Conservation (phyloP, 2,113 vertebrate genomes). For the Chaenogobius annularis region DNA sequence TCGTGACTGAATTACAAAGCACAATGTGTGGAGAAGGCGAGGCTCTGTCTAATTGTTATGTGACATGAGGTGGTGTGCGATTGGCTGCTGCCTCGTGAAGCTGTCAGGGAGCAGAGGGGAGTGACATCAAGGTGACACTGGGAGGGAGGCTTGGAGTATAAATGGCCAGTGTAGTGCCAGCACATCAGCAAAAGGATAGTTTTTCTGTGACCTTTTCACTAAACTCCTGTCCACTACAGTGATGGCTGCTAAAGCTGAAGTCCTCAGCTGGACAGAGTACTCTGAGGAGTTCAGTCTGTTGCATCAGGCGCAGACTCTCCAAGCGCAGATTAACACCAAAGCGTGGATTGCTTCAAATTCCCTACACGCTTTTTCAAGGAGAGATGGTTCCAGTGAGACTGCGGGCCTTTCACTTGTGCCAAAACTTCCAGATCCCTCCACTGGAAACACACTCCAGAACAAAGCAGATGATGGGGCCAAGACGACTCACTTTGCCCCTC, state of each 20-base stretch:
- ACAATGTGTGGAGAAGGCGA: slow-evolving; percentile 53
- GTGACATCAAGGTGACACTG: slow-evolving; percentile 56
- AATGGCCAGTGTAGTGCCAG: slow-evolving; percentile 38
- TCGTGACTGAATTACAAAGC: slow-evolving; percentile 71
- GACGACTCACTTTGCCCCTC: slow-evolving; percentile 51
- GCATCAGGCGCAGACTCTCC: slow-evolving; percentile 53
- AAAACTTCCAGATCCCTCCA: slow-evolving; percentile 27
- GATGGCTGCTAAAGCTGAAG: slow-evolving; percentile 61
- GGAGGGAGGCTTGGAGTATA: slow-evolving; percentile 51
- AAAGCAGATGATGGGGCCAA: slow-evolving; percentile 27
- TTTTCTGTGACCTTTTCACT: slow-evolving; percentile 35
- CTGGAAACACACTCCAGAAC: slow-evolving; percentile 13
- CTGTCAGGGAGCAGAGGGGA: slow-evolving; percentile 58
- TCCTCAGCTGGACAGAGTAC: slow-evolving; percentile 67
- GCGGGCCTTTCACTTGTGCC: slow-evolving; percentile 29
- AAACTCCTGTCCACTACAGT: slow-evolving; percentile 17
- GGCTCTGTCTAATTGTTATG: slow-evolving; percentile 66
- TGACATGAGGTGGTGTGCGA: slow-evolving; percentile 39
- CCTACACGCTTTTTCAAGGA: slow-evolving; percentile 51
- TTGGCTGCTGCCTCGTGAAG: slow-evolving; percentile 60
- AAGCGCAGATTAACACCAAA: slow-evolving; percentile 48
- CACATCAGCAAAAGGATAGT: slow-evolving; percentile 39
- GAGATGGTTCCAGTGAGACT: slow-evolving; percentile 25
- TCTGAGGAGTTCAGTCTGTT: slow-evolving; percentile 53
- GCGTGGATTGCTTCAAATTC: slow-evolving; percentile 66